Evolutionary conservation across 2,888 invertebrate genomes (phyloP).

Genomic region (Osedax fenrisi): DNA sequence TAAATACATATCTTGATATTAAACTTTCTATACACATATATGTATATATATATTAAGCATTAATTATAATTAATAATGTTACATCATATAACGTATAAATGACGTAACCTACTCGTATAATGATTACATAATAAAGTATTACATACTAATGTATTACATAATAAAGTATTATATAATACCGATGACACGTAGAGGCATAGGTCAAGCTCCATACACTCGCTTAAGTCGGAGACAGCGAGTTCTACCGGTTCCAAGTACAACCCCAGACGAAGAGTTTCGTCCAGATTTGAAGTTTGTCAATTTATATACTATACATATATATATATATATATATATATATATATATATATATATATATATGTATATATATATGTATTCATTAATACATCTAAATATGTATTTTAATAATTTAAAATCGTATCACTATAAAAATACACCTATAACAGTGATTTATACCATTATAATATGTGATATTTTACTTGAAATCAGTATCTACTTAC

Average conservation of each 20-base stretch:
- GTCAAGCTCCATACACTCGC: conserved; percentile 13
- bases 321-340: neutral
- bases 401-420: neutral
- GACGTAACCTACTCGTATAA: no score
- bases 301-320: neutral
- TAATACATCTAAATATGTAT: neutral
- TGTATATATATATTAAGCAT: no score
- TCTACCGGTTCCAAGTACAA: conserved; percentile 28
- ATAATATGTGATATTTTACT: no score
- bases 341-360: neutral
- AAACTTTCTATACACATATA: neutral
- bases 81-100: no score
- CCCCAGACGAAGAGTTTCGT: conserved; percentile 41
- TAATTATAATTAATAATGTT: no score
- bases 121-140: no score
- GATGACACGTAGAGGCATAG: neutral
- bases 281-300: conserved; percentile 43
- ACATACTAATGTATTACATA: neutral
- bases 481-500: no score
- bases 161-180: neutral
- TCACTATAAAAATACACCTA: no score
- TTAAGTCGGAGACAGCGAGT: conserved; percentile 24
- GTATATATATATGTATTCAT: neutral
- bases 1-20: neutral
- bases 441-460: no score